Percentiles rank a stretch among this genome's conserved stretches.
phyloP scores from a whole-genome alignment of 2,888 invertebrate genomes.

The Furcula furcula region DNA sequence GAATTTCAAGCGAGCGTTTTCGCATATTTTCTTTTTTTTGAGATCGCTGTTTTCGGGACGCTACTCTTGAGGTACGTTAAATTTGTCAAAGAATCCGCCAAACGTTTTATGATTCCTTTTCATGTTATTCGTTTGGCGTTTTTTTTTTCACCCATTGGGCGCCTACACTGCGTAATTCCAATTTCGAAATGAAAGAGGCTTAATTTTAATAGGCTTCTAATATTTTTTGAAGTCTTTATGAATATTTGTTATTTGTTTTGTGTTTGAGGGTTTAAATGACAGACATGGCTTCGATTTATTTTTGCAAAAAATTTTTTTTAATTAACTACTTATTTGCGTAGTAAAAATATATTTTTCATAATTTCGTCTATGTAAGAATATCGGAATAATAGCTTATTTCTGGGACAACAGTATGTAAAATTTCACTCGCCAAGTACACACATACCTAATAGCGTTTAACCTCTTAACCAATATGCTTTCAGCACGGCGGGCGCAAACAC shows the following conservation, averaged over 20 bases:
- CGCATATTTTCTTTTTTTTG: no score
- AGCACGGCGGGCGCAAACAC: constrained; percentile 15
- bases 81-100: constrained; percentile 46
- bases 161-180: constrained; percentile 1
- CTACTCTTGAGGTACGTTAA: constrained; percentile 37
- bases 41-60: constrained; percentile 8
- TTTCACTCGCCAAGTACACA: no score
- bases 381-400: no score
- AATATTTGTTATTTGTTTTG: constrained; percentile 15
- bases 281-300: neutral
- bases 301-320: no score
- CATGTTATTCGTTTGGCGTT: constrained; percentile 28
- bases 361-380: no score
- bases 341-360: no score
- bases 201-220: constrained; percentile 32
- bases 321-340: no score
- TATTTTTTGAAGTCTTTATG: no score
- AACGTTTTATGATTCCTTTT: constrained; percentile 39
- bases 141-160: constrained; percentile 26
- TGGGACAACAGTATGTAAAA: no score
- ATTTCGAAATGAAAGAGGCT: constrained; percentile 20
- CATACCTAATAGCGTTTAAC: neutral
- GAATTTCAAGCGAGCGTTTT: no score
- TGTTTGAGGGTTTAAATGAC: constrained; percentile 7
- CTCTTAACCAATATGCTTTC: constrained; percentile 30